Percentiles rank a stretch among this genome's conserved stretches.
Conservation (phyloP, 2,888 invertebrate species). For the Pristionchus fissidentatus region DNA sequence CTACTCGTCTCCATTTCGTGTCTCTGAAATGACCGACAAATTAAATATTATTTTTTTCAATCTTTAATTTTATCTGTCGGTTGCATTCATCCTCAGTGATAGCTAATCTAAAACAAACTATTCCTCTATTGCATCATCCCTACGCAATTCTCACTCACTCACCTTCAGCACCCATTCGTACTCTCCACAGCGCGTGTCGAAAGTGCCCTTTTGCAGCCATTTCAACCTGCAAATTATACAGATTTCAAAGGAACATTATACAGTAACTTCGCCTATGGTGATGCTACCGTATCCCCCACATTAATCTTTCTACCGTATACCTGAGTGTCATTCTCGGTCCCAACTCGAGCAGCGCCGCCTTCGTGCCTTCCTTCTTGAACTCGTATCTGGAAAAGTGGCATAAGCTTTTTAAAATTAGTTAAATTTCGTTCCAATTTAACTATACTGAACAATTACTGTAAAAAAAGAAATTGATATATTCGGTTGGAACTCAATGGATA, state of each 20-base stretch:
- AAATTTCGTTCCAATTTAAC: too few relatives aligned
- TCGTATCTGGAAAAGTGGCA: constrained; percentile 82
- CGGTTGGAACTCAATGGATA: too few relatives aligned
- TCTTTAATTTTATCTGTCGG: neutral
- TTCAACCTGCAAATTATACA: constrained; percentile 81
- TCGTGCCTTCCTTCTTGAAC: constrained; percentile 83
- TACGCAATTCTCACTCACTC: neutral
- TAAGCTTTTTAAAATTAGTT: neutral
- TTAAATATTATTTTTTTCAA: neutral
- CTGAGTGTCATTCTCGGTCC: constrained; percentile 95
- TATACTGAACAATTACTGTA: too few relatives aligned
- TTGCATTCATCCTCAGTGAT: neutral
- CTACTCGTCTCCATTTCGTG: constrained; percentile 94
- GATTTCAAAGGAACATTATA: too few relatives aligned
- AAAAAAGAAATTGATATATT: too few relatives aligned
- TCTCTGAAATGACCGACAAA: constrained; percentile 81
- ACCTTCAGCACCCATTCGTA: constrained; percentile 90
- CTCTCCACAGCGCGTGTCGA: constrained; percentile 95
- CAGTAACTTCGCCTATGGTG: neutral
- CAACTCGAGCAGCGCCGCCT: constrained; percentile 88
- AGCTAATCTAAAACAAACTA: too few relatives aligned
- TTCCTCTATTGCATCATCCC: neutral
- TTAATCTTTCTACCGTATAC: neutral
- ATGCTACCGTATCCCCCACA: neutral
- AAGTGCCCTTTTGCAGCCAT: constrained; percentile 95